phyloP scores from a whole-genome alignment of 2,888 invertebrate species.

The Siphonodentalium dalli region DNA sequence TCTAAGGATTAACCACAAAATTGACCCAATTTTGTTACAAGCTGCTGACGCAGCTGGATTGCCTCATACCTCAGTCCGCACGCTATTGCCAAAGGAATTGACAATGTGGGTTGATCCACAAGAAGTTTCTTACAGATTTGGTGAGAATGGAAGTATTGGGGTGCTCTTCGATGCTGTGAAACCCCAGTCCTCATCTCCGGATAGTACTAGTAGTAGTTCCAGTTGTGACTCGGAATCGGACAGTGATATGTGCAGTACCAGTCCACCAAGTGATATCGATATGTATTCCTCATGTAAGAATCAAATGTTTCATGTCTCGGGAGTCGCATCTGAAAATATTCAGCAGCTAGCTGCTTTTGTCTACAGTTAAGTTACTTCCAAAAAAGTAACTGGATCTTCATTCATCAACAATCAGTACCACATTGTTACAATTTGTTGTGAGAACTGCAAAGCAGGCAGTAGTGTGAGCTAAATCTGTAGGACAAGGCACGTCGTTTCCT shows the following conservation, averaged over 20 bases:
- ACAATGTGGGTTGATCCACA: slow-evolving; percentile 81
- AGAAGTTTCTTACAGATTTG: slow-evolving; percentile 75
- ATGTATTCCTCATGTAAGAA: too few relatives aligned
- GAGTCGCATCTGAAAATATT: slow-evolving; percentile 9
- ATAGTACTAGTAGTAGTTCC: not conserved
- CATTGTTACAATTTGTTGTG: too few relatives aligned
- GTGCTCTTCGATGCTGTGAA: slow-evolving; percentile 66
- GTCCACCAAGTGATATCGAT: too few relatives aligned
- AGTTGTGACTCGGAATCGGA: not conserved
- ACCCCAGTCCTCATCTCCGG: not conserved
- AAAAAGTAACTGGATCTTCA: slow-evolving; percentile 25
- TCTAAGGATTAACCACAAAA: slow-evolving; percentile 76
- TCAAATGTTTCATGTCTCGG: not conserved
- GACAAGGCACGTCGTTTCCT: too few relatives aligned
- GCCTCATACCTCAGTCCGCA: slow-evolving; percentile 65
- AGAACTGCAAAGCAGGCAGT: too few relatives aligned
- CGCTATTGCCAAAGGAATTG: slow-evolving; percentile 74
- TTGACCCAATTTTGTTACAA: slow-evolving; percentile 74
- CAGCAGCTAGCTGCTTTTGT: slow-evolving; percentile 34
- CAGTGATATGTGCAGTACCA: too few relatives aligned
- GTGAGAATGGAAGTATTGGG: slow-evolving; percentile 74
- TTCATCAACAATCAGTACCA: too few relatives aligned
- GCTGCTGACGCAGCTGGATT: slow-evolving; percentile 74
- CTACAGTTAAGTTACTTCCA: slow-evolving; percentile 28
- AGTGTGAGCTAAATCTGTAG: too few relatives aligned